Conservation (phyloP, 2,888 invertebrate genomes). For the Cephalotes varians region DNA sequence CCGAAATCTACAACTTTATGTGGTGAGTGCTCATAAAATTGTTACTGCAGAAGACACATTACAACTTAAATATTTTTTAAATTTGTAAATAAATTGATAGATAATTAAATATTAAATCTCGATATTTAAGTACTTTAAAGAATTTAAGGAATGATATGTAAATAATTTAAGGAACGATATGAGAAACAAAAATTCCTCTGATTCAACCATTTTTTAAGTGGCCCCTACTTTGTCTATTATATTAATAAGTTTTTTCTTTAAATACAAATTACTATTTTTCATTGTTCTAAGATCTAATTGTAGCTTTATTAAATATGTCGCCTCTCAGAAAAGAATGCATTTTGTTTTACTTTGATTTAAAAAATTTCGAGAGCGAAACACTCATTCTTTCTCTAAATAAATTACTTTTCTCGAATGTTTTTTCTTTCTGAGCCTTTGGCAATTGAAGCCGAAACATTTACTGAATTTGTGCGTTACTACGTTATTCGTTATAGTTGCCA, state of each 20-base stretch:
- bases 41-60: neutral
- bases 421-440: neutral
- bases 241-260: neutral
- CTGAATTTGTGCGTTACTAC: neutral
- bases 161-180: neutral
- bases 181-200: neutral
- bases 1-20: constrained; percentile 99
- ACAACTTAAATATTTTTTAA: neutral
- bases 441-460: neutral
- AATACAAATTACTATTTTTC: neutral
- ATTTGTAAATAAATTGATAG: neutral
- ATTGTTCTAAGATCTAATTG: neutral
- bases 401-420: neutral
- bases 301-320: neutral
- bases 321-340: neutral
- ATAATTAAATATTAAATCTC: neutral
- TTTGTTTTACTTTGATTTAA: neutral
- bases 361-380: neutral
- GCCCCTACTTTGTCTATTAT: neutral
- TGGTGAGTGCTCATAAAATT: constrained; percentile 89
- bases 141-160: too few relatives aligned
- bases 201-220: neutral
- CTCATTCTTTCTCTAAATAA: neutral
- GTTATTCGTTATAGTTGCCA: neutral
- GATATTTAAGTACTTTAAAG: too few relatives aligned